These are phyloP conservation scores for Blastobasis adustella DNA, from an alignment of 2,888 invertebrate genomes.

Conservation along the genomic window DNA sequence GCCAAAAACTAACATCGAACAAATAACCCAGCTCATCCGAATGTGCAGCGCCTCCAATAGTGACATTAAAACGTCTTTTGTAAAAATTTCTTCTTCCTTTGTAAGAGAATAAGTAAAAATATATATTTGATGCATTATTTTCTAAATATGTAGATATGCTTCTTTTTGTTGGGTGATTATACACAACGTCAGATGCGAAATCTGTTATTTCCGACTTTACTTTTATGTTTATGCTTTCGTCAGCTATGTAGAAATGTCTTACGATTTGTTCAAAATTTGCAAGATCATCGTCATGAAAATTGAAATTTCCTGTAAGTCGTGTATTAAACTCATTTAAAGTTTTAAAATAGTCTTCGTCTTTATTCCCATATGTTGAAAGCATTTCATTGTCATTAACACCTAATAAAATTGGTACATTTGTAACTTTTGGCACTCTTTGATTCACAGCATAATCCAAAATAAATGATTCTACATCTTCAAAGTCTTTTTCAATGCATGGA, in stretches of 20 bases:
- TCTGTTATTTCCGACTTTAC: conserved; percentile 7
- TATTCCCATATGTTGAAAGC: conserved; percentile 13
- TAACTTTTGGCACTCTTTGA: conserved; percentile 27
- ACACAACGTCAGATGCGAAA: conserved; percentile 15
- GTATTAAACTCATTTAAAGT: conserved; percentile 20
- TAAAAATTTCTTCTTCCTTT: conserved; percentile 23
- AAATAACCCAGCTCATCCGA: conserved; percentile 29
- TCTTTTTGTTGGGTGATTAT: conserved; percentile 18
- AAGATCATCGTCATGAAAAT: conserved; percentile 8
- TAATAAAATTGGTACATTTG: conserved; percentile 31
- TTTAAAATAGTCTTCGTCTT: conserved; percentile 18
- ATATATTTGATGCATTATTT: conserved; percentile 16
- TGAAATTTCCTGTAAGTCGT: conserved; percentile 10
- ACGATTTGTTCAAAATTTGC: conserved; percentile 16
- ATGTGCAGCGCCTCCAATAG: conserved; percentile 20
- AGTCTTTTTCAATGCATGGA: conserved; percentile 39
- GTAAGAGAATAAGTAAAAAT: conserved; percentile 28
- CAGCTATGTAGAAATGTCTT: conserved; percentile 22
- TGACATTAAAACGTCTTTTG: conserved; percentile 16
- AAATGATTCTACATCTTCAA: conserved; percentile 32
- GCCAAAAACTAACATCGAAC: conserved; percentile 21
- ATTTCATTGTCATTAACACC: conserved; percentile 41
- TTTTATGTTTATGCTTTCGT: conserved; percentile 6
- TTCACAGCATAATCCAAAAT: conserved; percentile 30
- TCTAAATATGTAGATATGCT: conserved; percentile 16